phyloP scores from a whole-genome alignment of 2,113 vertebrate genomes.

The Phaethornis superciliosus region DNA sequence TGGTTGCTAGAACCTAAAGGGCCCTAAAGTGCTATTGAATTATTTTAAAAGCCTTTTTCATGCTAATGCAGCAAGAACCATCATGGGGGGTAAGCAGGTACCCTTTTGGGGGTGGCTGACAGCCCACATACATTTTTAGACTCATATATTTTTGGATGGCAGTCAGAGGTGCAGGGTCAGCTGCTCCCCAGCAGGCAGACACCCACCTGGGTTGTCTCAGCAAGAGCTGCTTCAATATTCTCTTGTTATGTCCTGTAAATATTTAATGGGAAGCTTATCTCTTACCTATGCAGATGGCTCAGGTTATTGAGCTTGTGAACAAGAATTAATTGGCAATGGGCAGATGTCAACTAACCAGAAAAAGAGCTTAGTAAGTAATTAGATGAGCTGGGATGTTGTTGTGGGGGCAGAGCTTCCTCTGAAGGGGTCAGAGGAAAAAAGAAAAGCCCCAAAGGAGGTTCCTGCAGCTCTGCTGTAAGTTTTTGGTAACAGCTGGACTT shows the following conservation, averaged over 20 bases:
- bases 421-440: background rate
- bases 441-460: background rate
- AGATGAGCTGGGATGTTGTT: background rate
- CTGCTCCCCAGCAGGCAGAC: background rate
- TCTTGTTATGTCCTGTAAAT: constrained; percentile 30
- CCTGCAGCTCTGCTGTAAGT: background rate
- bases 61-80: accelerated
- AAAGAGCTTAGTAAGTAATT: constrained; percentile 33
- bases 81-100: background rate
- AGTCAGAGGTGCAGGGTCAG: accelerated
- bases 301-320: constrained; percentile 26
- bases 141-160: accelerated
- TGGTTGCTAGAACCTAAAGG: background rate
- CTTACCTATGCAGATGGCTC: constrained; percentile 42
- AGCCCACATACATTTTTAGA: background rate
- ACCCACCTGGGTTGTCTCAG: background rate
- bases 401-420: background rate
- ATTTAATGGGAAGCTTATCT: constrained; percentile 63
- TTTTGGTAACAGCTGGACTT: background rate
- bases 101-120: background rate
- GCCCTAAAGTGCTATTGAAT: background rate
- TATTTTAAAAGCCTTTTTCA: background rate
- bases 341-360: constrained; percentile 53
- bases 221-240: background rate
- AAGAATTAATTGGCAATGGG: background rate